phyloP scores from a whole-genome alignment of 2,797 vertebrate species.

The Cyclopterus lumpus region DNA sequence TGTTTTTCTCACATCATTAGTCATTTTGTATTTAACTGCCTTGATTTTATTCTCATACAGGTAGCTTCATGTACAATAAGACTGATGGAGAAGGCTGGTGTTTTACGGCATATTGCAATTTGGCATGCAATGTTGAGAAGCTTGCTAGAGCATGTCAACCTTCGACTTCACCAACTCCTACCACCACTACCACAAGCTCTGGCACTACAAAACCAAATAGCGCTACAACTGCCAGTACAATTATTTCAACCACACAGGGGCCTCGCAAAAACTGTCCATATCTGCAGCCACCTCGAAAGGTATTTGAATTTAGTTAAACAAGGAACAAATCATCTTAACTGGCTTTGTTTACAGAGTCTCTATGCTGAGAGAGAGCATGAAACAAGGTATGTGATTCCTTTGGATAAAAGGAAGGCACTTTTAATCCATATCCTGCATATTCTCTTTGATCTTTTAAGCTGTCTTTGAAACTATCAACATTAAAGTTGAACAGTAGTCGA shows the following conservation, averaged over 20 bases:
- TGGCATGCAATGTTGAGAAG: conserved; percentile 72
- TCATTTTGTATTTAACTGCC: not conserved
- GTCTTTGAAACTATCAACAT: not conserved
- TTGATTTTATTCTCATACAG: conserved; percentile 59
- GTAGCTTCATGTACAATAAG: conserved; percentile 75
- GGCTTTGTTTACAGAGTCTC: not conserved
- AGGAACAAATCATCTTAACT: not conserved
- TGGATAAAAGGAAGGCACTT: not conserved
- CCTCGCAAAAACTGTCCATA: conserved; percentile 10
- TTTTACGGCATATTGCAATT: conserved; percentile 80
- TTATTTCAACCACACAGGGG: fast-evolving
- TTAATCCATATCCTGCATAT: not conserved
- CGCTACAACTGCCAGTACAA: conserved; percentile 2
- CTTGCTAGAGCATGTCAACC: conserved; percentile 23
- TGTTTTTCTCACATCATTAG: not conserved
- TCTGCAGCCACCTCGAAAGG: conserved; percentile 78
- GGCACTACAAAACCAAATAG: not conserved
- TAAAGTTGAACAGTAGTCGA: not conserved
- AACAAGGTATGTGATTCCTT: not conserved
- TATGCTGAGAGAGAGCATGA: not conserved
- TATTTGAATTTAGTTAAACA: conserved; percentile 53
- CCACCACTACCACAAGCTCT: not conserved
- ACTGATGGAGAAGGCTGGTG: conserved; percentile 77
- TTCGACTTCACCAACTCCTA: conserved; percentile 46
- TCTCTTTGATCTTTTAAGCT: not conserved